These are phyloP conservation scores for Heteromormyrus szaboi DNA, from an alignment of 2,797 vertebrate species.

Conservation along the genomic window DNA sequence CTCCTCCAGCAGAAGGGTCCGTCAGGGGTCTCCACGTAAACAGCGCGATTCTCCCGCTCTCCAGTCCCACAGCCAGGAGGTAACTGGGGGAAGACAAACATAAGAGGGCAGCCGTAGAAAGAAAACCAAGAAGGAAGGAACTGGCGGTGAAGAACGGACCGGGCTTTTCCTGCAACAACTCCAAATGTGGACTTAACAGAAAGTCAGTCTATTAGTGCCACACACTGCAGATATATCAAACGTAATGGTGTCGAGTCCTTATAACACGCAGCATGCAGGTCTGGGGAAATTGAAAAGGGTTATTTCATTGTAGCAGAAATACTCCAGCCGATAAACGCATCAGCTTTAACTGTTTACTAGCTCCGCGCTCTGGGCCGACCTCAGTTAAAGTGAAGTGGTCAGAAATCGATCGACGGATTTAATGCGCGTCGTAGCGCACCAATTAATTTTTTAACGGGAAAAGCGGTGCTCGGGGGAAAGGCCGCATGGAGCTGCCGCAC, in stretches of 20 bases:
- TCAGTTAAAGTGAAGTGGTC: conserved; percentile 2
- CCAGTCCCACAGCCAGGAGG: conserved; percentile 81
- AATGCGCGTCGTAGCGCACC: not conserved
- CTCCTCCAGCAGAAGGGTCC: conserved; percentile 52
- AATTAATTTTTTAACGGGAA: not conserved
- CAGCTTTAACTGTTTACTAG: not conserved
- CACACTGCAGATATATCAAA: conserved; percentile 9
- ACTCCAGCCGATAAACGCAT: not conserved
- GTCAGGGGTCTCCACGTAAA: conserved; percentile 72
- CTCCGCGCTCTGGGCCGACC: not conserved
- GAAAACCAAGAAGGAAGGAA: not conserved
- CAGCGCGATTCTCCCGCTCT: conserved; percentile 75
- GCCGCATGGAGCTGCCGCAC: not conserved
- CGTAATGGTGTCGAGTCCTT: not conserved
- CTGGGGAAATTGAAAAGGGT: not conserved
- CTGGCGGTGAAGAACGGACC: not conserved
- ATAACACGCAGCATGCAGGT: not conserved
- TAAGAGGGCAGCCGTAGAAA: not conserved
- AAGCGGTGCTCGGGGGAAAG: not conserved
- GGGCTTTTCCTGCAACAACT: not conserved
- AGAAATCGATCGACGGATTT: not conserved
- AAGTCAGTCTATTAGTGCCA: not conserved
- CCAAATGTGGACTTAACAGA: not conserved
- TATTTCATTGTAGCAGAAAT: conserved; percentile 5
- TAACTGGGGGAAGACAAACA: conserved; percentile 59